A percentile compares a stretch with the other conserved stretches of the same genome.
Conservation (phyloP, 2,797 vertebrate species). For the Oreochromis grahami region DNA sequence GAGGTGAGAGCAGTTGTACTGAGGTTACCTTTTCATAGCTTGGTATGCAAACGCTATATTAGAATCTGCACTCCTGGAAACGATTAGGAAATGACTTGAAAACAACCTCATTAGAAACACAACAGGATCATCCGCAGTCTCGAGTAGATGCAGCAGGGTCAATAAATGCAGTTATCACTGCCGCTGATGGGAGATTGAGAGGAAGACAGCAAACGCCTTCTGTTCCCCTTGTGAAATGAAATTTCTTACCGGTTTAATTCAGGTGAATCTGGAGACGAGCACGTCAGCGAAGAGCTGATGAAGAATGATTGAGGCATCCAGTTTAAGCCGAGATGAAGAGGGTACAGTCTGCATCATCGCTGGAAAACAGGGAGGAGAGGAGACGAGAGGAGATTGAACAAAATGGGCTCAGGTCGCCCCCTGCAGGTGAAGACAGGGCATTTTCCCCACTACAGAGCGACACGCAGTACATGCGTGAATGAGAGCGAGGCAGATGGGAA, state of each 20-base stretch:
- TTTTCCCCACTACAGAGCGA: neutral
- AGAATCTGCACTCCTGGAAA: neutral
- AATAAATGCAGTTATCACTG: constrained; percentile 10
- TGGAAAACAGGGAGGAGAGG: constrained; percentile 46
- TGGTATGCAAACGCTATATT: neutral
- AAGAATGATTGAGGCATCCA: neutral
- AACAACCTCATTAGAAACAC: neutral
- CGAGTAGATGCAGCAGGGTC: constrained; percentile 24
- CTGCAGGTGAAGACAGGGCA: neutral
- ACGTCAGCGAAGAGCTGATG: neutral
- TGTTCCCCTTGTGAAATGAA: neutral
- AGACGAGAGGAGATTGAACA: neutral
- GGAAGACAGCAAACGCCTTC: neutral
- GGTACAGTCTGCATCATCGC: constrained; percentile 44
- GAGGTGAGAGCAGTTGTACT: constrained; percentile 3
- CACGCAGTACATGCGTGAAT: neutral
- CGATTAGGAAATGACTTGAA: neutral
- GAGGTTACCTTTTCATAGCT: neutral
- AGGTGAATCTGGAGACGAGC: neutral
- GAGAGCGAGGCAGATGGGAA: neutral
- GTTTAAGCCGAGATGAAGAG: constrained; percentile 1
- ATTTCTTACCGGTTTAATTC: constrained; percentile 16
- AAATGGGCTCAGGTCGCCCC: constrained; percentile 28
- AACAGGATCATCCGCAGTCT: constrained; percentile 14
- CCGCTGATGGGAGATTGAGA: neutral